Base-by-base conservation (phyloP, 1,140 invertebrate species). In the Drosophila arizonae region DNA sequence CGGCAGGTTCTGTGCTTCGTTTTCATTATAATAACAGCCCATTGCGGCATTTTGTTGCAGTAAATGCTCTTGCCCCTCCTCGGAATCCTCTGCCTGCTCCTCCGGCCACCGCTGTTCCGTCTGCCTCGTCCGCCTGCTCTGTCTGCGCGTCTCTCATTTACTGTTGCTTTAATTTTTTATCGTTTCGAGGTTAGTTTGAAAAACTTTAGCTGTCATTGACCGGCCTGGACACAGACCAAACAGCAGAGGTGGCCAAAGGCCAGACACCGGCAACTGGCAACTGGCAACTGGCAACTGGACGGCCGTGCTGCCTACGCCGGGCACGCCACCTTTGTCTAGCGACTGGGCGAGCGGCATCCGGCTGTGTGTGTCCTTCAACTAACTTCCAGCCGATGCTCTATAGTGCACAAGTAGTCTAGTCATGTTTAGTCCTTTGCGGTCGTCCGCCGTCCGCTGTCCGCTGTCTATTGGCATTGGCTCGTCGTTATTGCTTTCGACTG, bases 121-220 rank as follows among this genome's bases (percentile, higher is more conserved):
- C 67, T 51, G 28, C 24, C n/a, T 26, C 9, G 28, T 46, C 26
- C 5, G 48, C 0, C 11, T 55, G 39, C 11, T 55, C 28, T 51
- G 39, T 33, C 5, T 46, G 43, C 17, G 26, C 54, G 56, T 66
- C 46, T 61, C 66, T 72, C 69, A 70, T 76, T 54, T 81, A 52
- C 71, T 79, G 79, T 87, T 74, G 79, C 84, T 77, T 88, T 88
- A 84, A 80, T 87, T 87, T 88, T 89, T 84, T 88, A 88, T 88
- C 77, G 71, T 79, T 71, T 68, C 67, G 85, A 80, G 84, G 79
- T 78, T 88, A 84, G 85, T 77, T 79, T 77, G 71, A 70, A 80
- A 88, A 88, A 86, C 78, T 88, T 88, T 84, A 55, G 77, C 84
- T 88, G 85, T 88, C 84, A 88, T 89, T 88, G 84, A 88, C 84